Evolutionary conservation across 2,888 invertebrate species (phyloP).

Genomic region (Conchocele bisecta): DNA sequence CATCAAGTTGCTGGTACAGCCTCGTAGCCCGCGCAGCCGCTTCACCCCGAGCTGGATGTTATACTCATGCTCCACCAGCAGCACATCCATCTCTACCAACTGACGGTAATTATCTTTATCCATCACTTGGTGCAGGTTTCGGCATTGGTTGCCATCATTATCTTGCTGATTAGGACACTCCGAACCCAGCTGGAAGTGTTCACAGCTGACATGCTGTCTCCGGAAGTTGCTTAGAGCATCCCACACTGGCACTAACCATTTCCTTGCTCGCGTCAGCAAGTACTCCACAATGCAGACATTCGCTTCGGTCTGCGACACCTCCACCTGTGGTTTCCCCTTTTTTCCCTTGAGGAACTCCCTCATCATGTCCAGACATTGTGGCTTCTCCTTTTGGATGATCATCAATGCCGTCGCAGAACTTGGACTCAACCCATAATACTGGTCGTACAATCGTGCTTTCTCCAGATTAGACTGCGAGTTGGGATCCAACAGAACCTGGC

Average conservation of each 20-base stretch:
- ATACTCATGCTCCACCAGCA: slow-evolving; percentile 42
- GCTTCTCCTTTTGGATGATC: slow-evolving; percentile 56
- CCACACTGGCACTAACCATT: slow-evolving; percentile 24
- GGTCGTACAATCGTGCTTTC: slow-evolving; percentile 41
- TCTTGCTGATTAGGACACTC: slow-evolving; percentile 18
- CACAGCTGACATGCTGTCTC: slow-evolving; percentile 9
- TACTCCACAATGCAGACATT: slow-evolving; percentile 28
- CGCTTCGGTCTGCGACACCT: slow-evolving; percentile 15
- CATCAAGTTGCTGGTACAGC: slow-evolving; percentile 4
- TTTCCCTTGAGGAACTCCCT: slow-evolving; percentile 7
- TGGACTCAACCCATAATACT: slow-evolving; percentile 62
- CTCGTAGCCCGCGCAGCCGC: background rate
- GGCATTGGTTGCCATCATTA: slow-evolving; percentile 18
- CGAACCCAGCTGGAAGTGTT: slow-evolving; percentile 10
- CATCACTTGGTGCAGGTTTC: slow-evolving; percentile 11
- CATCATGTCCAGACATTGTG: slow-evolving; percentile 54
- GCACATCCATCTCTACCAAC: slow-evolving; percentile 40
- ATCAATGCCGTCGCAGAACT: slow-evolving; percentile 32
- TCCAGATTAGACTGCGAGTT: slow-evolving; percentile 36
- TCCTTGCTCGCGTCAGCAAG: slow-evolving; percentile 34
- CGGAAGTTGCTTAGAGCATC: slow-evolving; percentile 12
- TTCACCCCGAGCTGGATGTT: slow-evolving; percentile 40
- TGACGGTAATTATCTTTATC: slow-evolving; percentile 4
- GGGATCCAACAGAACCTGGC: slow-evolving; percentile 41
- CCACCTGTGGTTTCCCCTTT: slow-evolving; percentile 7